These are phyloP conservation scores for Sorex fumeus DNA, from an alignment of 2,113 vertebrate genomes.

Conservation along the genomic window DNA sequence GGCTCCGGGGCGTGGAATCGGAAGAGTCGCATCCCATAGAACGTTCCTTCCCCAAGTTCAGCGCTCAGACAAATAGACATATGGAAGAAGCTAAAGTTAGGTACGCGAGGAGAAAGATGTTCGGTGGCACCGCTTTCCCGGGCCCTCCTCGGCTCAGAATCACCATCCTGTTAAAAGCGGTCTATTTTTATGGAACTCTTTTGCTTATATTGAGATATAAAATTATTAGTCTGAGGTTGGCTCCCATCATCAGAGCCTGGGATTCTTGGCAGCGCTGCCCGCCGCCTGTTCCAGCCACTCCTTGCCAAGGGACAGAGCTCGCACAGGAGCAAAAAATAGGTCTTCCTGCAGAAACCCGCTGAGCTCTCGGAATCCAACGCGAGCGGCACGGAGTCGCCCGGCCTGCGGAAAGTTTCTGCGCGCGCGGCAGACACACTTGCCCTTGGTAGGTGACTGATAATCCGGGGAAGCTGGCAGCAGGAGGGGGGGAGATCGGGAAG, in stretches of 20 bases:
- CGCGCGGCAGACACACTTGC: constrained; percentile 86
- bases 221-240: constrained; percentile 93
- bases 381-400: constrained; percentile 83
- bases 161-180: constrained; percentile 90
- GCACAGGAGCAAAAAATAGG: constrained; percentile 90
- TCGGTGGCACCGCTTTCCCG: constrained; percentile 87
- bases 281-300: constrained; percentile 91
- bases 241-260: constrained; percentile 90
- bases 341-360: constrained; percentile 88
- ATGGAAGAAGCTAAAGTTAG: constrained; percentile 92
- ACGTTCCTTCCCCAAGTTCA: constrained; percentile 87
- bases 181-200: constrained; percentile 93
- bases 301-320: constrained; percentile 91
- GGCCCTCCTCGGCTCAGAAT: constrained; percentile 88
- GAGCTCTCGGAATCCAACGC: constrained; percentile 86
- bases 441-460: constrained; percentile 87
- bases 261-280: constrained; percentile 90
- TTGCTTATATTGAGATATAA: constrained; percentile 93
- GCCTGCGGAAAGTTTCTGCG: constrained; percentile 88
- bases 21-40: constrained; percentile 83
- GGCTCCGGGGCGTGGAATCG: constrained; percentile 66
- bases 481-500: constrained; percentile 64
- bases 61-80: constrained; percentile 91
- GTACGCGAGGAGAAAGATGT: constrained; percentile 88
- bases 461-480: constrained; percentile 26